phyloP scores from a whole-genome alignment of 2,113 vertebrate genomes.

The Agapornis roseicollis region DNA sequence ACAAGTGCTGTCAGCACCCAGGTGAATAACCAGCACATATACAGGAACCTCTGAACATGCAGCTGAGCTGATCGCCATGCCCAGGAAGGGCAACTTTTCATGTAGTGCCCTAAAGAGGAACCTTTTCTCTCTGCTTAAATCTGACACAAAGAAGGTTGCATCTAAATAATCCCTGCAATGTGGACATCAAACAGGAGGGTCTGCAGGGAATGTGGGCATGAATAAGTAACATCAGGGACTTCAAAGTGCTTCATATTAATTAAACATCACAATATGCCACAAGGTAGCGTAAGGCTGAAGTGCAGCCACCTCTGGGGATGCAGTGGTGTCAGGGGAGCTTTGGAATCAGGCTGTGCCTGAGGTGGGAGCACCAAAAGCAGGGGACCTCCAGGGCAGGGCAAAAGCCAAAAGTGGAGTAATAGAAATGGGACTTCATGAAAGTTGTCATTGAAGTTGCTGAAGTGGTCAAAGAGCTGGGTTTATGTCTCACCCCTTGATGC shows the following conservation, averaged over 20 bases:
- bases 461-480: neutral
- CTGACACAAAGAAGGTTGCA: neutral
- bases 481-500: accelerated
- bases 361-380: neutral
- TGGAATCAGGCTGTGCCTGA: neutral
- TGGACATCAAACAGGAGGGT: slow-evolving; percentile 47
- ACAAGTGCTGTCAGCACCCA: neutral
- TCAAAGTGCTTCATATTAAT: slow-evolving; percentile 54
- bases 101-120: neutral
- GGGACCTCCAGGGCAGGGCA: neutral
- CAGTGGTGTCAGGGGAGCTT: neutral
- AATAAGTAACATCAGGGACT: slow-evolving; percentile 51
- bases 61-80: neutral
- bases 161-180: neutral
- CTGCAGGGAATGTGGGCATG: neutral
- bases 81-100: neutral
- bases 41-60: neutral
- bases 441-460: neutral
- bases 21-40: neutral
- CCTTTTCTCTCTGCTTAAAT: neutral
- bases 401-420: neutral
- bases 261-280: slow-evolving; percentile 41
- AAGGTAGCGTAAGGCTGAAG: neutral
- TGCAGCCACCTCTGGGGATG: neutral
- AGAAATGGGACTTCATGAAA: neutral